Conservation (phyloP, 2,888 invertebrate genomes). For the Caenorhabditis japonica region DNA sequence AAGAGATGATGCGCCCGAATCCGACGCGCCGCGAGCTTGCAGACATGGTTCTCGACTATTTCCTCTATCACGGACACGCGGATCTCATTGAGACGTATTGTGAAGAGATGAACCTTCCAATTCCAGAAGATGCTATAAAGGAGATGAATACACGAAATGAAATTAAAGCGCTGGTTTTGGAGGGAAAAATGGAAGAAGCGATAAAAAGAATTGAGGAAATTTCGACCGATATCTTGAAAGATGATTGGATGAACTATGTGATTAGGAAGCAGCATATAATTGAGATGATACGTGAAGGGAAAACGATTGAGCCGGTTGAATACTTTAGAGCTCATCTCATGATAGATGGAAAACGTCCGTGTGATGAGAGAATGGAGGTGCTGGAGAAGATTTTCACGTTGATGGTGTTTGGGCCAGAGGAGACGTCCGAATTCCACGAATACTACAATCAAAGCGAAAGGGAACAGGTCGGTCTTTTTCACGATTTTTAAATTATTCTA, state of each 20-base stretch:
- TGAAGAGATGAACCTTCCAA: constrained; percentile 15
- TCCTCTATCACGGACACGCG: constrained; percentile 32
- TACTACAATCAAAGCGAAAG: constrained; percentile 24
- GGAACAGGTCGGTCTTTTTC: constrained; percentile 9
- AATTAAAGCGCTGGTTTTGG: constrained; percentile 23
- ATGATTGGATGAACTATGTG: constrained; percentile 3
- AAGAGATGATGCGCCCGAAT: constrained; percentile 24
- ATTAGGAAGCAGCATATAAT: constrained; percentile 39
- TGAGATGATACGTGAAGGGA: constrained; percentile 34
- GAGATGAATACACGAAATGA: constrained; percentile 29
- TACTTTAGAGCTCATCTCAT: constrained; percentile 35
- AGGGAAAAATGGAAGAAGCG: constrained; percentile 31
- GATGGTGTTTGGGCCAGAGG: constrained; percentile 25
- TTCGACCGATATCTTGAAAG: constrained; percentile 15
- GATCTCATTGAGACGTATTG: constrained; percentile 37
- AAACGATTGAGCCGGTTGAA: constrained; percentile 11
- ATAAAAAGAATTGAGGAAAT: constrained; percentile 16
- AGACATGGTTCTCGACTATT: constrained; percentile 31
- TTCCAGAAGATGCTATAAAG: constrained; percentile 18
- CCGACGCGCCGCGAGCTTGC: constrained; percentile 19
- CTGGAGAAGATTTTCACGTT: constrained; percentile 42
- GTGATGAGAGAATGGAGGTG: constrained; percentile 22
- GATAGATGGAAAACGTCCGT: constrained; percentile 7
- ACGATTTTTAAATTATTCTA: not conserved
- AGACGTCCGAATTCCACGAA: constrained; percentile 11